These are phyloP conservation scores for Amblyopsis hoosieri DNA, from an alignment of 2,797 vertebrate genomes.

Conservation along the genomic window DNA sequence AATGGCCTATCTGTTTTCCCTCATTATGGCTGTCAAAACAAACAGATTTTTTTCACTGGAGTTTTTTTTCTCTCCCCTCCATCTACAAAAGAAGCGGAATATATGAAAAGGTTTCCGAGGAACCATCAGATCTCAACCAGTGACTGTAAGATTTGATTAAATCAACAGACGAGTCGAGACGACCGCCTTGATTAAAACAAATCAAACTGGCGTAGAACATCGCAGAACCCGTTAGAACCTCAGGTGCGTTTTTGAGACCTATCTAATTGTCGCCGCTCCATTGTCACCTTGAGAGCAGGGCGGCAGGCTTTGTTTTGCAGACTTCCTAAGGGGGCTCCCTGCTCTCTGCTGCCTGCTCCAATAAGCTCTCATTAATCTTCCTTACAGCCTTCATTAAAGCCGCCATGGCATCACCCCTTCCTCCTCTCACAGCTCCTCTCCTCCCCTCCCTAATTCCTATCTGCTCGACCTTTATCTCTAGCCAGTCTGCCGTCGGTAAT, in stretches of 20 bases:
- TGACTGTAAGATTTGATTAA: background rate
- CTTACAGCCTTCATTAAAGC: slow-evolving; percentile 66
- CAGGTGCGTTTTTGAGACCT: slow-evolving; percentile 13
- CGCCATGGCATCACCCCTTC: slow-evolving; percentile 28
- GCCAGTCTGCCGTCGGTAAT: slow-evolving; percentile 37
- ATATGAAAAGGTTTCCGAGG: background rate
- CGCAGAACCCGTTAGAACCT: background rate
- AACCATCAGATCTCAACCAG: background rate
- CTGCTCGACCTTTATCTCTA: slow-evolving; percentile 52
- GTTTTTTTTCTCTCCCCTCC: too few relatives aligned
- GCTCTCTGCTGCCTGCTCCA: slow-evolving; percentile 47
- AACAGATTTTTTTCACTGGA: background rate
- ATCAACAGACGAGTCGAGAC: too few relatives aligned
- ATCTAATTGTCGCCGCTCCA: slow-evolving; percentile 32
- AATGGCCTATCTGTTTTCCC: slow-evolving; percentile 11
- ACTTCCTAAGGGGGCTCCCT: slow-evolving; percentile 37
- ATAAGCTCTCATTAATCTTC: slow-evolving; percentile 67
- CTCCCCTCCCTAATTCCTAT: slow-evolving; percentile 15
- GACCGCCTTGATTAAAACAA: slow-evolving; percentile 5
- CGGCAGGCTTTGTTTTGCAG: slow-evolving; percentile 37
- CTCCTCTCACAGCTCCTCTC: slow-evolving; percentile 8
- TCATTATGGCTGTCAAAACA: slow-evolving; percentile 8
- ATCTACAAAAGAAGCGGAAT: background rate
- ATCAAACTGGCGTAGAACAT: slow-evolving; percentile 1
- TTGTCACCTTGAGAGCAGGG: slow-evolving; percentile 40